Evolutionary conservation across 2,113 vertebrate genomes (phyloP).

Genomic region (Tricholaema leucomelas): DNA sequence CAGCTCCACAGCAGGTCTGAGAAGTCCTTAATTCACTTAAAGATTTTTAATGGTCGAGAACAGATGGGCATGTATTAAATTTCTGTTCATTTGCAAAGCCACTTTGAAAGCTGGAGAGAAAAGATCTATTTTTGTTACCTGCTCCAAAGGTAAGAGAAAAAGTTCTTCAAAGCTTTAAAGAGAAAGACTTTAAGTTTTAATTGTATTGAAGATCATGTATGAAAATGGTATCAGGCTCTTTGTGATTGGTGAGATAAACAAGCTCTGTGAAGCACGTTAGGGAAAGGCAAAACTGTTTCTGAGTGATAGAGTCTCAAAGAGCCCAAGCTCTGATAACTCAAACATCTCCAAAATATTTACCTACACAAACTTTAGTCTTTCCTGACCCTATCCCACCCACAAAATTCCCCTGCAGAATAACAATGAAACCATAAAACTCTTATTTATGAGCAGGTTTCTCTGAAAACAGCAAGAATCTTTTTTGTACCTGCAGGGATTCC

Average conservation of each 20-base stretch:
- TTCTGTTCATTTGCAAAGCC: conserved; percentile 32
- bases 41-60: conserved; percentile 47
- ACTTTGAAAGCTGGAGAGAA: conserved; percentile 25
- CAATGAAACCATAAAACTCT: not conserved
- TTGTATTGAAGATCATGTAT: not conserved
- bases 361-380: not conserved
- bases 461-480: not conserved
- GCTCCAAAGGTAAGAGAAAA: conserved; percentile 45
- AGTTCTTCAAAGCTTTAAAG: not conserved
- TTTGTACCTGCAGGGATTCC: conserved; percentile 26
- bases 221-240: not conserved
- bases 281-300: not conserved
- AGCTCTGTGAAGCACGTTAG: not conserved
- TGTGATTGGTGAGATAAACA: not conserved
- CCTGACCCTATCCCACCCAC: not conserved
- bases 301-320: not conserved
- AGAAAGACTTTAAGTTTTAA: not conserved
- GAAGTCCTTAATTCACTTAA: conserved; percentile 25
- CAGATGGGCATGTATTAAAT: conserved; percentile 50
- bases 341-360: not conserved
- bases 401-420: not conserved
- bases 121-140: conserved; percentile 36
- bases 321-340: not conserved
- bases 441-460: conserved; percentile 9
- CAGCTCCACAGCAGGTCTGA: conserved; percentile 34